Evolutionary conservation across 1,140 invertebrate species (phyloP), one percentile per base, ranked within the genome.

Genomic region (Harpegnathos saltator): DNA sequence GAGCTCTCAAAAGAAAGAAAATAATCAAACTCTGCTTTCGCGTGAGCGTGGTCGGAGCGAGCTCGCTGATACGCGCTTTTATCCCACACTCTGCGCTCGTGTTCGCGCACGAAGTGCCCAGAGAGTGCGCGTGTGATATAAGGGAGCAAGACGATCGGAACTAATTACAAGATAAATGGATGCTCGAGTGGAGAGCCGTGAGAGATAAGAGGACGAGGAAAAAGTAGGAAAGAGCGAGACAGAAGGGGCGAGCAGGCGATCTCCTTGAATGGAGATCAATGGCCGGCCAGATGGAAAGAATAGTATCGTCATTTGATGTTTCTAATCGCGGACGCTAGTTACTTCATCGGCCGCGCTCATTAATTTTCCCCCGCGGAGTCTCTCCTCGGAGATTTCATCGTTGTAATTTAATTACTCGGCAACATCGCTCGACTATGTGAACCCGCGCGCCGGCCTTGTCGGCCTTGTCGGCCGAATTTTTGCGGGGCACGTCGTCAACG

Each of bases 91-190:
- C 38, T 9, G 4, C 38, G 24, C 59, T 52, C 59, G 38, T 63
- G 29, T n/a, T 77, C 62, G 19, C 5, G 62, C 62, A 68, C 50
- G 63, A 56, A 69, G 52, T 22, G 59, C 78, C n/a, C n/a, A n/a
- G n/a, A n/a, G n/a, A n/a, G 71, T 33, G 78, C 74, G 33, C 50
- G 77, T 69, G 75, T 29, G 62, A 63, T 58, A 59, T 81, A 50
- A 63, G 81, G 62, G 62, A 81, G 56, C 65, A 83, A 85, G 65
- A 71, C 72, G 78, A 86, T 86, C 73, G 87, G 77, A 86, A 86
- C 72, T 89, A 89, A 89, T 89, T 88, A 74, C 75, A 88, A 89
- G 87, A 89, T 88, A 84, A 88, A 89, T 84, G 88, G 68, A 84
- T 77, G n/a, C 33, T 58, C 69, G 58, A 59, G 65, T 62, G 15